Evolutionary conservation across 2,888 invertebrate genomes (phyloP).

Genomic region (Chymomyza amoena): DNA sequence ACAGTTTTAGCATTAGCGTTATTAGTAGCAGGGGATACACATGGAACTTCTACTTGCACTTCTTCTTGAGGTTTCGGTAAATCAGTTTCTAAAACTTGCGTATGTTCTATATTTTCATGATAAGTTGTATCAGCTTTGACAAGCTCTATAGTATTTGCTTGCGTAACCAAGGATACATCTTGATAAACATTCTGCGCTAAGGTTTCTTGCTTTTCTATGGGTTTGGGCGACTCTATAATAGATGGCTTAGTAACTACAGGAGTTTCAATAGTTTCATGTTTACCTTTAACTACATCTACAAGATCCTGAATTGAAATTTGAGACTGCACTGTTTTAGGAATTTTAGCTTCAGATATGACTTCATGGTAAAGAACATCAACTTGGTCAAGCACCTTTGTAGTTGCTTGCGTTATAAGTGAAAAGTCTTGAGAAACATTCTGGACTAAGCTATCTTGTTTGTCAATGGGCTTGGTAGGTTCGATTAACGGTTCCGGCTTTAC

Average conservation of each 20-base stretch:
- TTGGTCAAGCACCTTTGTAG: neutral
- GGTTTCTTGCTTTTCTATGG: conserved; percentile 1
- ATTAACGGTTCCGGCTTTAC: conserved; percentile 33
- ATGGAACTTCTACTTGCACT: conserved; percentile 63
- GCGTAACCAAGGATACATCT: conserved; percentile 40
- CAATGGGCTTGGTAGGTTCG: conserved; percentile 22
- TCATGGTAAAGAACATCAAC: neutral
- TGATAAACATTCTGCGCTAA: conserved; percentile 12
- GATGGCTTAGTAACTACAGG: neutral
- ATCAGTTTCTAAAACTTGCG: conserved; percentile 20
- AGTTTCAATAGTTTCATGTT: neutral
- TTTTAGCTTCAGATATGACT: neutral
- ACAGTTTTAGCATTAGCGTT: conserved; percentile 58
- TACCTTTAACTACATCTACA: neutral
- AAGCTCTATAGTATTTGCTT: conserved; percentile 40
- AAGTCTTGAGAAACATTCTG: conserved; percentile 21
- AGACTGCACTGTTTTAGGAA: neutral
- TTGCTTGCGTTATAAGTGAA: neutral
- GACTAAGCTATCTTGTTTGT: conserved; percentile 23
- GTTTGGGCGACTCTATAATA: neutral
- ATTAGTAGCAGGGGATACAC: conserved; percentile 57
- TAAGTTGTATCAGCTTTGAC: conserved; percentile 44
- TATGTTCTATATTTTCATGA: conserved; percentile 42
- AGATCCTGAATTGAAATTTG: neutral
- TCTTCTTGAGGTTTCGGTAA: conserved; percentile 66